A percentile compares a stretch with the other conserved stretches of the same genome.
phyloP scores from a whole-genome alignment of 2,888 invertebrate species.

The Agrotis puta region DNA sequence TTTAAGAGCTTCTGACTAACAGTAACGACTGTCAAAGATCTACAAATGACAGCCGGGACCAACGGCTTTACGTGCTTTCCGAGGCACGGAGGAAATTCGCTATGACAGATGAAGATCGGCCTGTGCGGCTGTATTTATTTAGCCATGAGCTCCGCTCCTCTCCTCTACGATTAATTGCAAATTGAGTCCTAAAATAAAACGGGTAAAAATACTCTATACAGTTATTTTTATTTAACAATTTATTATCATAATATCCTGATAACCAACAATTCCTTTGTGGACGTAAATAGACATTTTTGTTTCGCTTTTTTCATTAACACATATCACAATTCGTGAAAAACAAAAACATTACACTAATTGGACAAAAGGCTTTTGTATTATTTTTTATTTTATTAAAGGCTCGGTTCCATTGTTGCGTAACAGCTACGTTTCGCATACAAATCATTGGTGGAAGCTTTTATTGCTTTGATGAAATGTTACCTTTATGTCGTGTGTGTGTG shows the following conservation, averaged over 20 bases:
- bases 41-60: no score
- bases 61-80: no score
- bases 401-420: constrained; percentile 12
- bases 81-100: no score
- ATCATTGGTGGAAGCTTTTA: constrained; percentile 32
- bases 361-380: constrained; percentile 20
- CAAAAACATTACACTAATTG: constrained; percentile 30
- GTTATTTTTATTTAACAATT: neutral
- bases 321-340: constrained; percentile 13
- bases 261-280: neutral
- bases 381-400: constrained; percentile 13
- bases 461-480: constrained; percentile 20
- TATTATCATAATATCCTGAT: constrained; percentile 1
- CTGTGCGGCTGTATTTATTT: no score
- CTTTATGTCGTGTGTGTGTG: neutral
- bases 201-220: neutral
- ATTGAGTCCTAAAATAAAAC: no score
- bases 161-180: no score
- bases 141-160: no score
- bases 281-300: constrained; percentile 9
- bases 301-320: constrained; percentile 34
- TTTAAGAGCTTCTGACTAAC: no score
- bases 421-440: constrained; percentile 18
- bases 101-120: no score
- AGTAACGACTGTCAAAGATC: no score